Conservation (phyloP, 1,140 invertebrate genomes). For the Sycobia sp. region DNA sequence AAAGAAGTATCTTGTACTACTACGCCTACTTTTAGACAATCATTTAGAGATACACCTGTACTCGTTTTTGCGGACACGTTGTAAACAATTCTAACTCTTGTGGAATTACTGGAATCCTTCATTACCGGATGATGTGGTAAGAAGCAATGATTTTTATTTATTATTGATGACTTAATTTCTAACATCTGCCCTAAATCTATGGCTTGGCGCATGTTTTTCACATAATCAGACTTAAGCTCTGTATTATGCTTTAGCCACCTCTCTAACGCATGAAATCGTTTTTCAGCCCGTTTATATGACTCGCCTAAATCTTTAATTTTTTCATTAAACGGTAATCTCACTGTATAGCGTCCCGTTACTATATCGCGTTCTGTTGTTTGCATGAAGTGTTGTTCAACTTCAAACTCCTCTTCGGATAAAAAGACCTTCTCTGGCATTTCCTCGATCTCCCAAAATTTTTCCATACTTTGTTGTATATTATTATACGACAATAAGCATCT, state of each 20-base stretch:
- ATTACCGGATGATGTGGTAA: slow-evolving; percentile 14
- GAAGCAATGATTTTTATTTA: not conserved
- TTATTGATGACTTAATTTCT: not conserved
- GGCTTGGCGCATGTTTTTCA: not conserved
- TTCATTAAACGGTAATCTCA: not conserved
- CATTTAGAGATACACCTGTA: slow-evolving; percentile 53
- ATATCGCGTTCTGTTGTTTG: not conserved
- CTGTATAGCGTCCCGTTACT: not conserved
- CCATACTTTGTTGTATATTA: no score
- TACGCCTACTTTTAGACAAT: slow-evolving; percentile 51
- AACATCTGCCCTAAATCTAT: not conserved
- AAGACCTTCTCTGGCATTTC: not conserved
- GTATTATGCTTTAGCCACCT: not conserved
- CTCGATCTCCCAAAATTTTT: not conserved
- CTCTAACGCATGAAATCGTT: not conserved
- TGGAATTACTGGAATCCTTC: slow-evolving; percentile 6
- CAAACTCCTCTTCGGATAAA: not conserved
- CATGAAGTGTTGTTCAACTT: not conserved
- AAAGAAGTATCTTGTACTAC: slow-evolving; percentile 25
- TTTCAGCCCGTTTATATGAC: not conserved
- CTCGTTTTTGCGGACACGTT: slow-evolving; percentile 47
- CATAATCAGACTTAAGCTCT: not conserved
- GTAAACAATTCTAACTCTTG: slow-evolving; percentile 1
- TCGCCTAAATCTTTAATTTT: not conserved
- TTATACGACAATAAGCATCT: no score